Conservation (phyloP, 2,113 vertebrate genomes). For the Megaceryle maxima region DNA sequence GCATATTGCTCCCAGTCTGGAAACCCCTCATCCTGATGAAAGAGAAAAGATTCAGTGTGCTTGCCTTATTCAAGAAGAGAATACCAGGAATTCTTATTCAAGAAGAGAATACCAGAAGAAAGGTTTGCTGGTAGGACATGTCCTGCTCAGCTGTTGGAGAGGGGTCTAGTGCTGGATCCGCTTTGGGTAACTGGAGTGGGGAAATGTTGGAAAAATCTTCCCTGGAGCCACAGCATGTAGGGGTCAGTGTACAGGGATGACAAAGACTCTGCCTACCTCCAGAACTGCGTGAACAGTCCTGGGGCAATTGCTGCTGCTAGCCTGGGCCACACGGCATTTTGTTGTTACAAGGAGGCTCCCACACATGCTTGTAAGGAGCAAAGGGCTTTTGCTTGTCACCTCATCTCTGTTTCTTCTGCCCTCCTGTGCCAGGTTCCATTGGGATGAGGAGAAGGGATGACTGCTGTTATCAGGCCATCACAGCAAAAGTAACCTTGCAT, state of each 20-base stretch:
- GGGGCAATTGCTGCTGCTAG: neutral
- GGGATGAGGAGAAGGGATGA: neutral
- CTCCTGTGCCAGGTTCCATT: neutral
- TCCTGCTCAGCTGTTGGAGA: neutral
- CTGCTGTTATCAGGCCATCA: neutral
- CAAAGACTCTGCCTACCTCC: neutral
- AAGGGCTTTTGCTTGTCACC: neutral
- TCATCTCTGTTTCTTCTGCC: neutral
- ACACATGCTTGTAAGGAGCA: neutral
- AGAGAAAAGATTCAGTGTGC: neutral
- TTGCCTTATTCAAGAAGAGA: neutral
- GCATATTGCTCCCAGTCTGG: neutral
- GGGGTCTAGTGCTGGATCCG: neutral
- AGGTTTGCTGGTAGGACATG: neutral
- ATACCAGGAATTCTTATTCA: neutral
- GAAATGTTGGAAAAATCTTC: neutral
- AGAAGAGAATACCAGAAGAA: neutral
- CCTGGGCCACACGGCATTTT: neutral
- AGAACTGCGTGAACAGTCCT: neutral
- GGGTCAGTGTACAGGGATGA: neutral
- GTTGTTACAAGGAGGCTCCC: neutral
- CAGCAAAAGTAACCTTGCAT: neutral
- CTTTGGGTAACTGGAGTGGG: neutral
- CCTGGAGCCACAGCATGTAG: rapidly evolving
- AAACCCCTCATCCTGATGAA: neutral